Conservation (phyloP, 2,113 vertebrate genomes). For the Drymodes brunneopygia region DNA sequence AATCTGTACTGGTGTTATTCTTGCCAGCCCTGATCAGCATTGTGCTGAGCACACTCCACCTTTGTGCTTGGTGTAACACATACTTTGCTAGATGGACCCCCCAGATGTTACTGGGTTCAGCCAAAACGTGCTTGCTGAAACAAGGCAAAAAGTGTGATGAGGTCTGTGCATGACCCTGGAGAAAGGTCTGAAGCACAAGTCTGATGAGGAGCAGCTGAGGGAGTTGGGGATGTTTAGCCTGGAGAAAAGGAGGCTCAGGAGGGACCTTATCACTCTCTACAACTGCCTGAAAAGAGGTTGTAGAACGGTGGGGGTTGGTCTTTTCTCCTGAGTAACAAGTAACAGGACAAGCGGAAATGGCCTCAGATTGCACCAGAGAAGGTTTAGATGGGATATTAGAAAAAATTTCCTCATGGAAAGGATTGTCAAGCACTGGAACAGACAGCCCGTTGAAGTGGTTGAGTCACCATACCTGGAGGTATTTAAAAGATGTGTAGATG, state of each 20-base stretch:
- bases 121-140: not conserved
- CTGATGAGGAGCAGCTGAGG: not conserved
- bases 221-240: not conserved
- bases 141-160: not conserved
- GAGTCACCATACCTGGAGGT: too few species aligned
- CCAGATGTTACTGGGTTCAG: not conserved
- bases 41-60: not conserved
- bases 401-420: not conserved
- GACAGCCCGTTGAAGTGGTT: not conserved
- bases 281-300: not conserved
- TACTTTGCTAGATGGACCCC: not conserved
- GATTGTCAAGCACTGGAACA: not conserved
- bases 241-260: not conserved
- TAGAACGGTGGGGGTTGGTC: accelerated
- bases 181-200: not conserved
- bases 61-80: not conserved
- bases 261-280: not conserved
- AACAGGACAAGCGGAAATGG: not conserved
- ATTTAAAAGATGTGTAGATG: not conserved
- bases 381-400: not conserved
- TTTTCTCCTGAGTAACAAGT: not conserved
- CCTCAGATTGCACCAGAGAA: not conserved
- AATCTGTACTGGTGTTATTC: not conserved
- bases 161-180: not conserved
- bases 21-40: not conserved